phyloP scores from a whole-genome alignment of 1,140 invertebrate genomes.

The Muscidifurax raptorellus region DNA sequence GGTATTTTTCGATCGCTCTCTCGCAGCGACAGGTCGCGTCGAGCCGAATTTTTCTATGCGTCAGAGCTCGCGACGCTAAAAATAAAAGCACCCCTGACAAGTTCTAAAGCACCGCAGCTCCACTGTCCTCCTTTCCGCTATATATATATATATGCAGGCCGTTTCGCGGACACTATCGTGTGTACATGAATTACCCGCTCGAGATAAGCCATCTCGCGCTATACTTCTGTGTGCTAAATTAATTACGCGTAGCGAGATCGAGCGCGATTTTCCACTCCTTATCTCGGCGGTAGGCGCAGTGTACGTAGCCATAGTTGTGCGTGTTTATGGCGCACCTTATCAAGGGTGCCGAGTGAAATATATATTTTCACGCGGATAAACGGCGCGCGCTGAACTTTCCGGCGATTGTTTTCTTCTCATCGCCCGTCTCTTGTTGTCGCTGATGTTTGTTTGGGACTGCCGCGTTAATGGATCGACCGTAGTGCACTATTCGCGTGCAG shows the following conservation, averaged over 20 bases:
- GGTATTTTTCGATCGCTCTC: too few relatives aligned
- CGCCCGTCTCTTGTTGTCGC: background rate
- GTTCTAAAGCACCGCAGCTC: background rate
- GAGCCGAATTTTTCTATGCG: too few relatives aligned
- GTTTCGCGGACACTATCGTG: constrained; percentile 29
- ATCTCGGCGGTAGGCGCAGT: background rate
- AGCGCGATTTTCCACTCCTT: background rate
- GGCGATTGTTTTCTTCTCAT: constrained; percentile 8
- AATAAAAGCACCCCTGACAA: background rate
- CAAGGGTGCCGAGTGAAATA: constrained; percentile 40
- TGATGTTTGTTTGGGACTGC: background rate
- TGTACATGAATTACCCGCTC: background rate
- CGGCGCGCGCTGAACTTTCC: background rate
- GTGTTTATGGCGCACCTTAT: constrained; percentile 44
- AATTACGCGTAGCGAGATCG: constrained; percentile 26
- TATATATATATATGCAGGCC: too few relatives aligned
- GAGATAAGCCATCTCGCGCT: background rate
- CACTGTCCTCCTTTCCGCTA: background rate
- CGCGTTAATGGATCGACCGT: background rate
- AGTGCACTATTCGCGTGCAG: too few relatives aligned
- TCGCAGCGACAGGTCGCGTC: too few relatives aligned
- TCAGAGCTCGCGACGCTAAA: too few relatives aligned
- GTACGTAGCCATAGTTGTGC: constrained; percentile 19
- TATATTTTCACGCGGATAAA: constrained; percentile 31
- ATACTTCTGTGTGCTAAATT: constrained; percentile 32